Conservation (phyloP, 2,113 vertebrate genomes). For the Microcebus griseorufus region DNA sequence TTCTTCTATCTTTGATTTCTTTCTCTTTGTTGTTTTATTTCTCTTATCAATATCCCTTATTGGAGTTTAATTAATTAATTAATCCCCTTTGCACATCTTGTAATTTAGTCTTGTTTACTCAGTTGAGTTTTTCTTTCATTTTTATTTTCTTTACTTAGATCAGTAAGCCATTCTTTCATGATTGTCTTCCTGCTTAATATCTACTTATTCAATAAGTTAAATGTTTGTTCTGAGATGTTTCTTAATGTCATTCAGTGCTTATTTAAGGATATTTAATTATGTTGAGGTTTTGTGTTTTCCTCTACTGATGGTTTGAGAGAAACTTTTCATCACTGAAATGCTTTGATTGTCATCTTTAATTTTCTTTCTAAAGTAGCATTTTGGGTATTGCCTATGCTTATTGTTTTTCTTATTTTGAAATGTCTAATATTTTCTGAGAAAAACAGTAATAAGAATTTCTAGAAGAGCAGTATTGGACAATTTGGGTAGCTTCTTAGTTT, state of each 20-base stretch:
- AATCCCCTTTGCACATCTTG: neutral
- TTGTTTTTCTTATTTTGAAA: neutral
- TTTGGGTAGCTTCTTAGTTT: neutral
- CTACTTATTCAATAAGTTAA: neutral
- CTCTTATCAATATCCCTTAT: neutral
- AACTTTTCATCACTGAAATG: neutral
- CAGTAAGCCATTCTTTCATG: neutral
- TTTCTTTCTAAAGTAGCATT: neutral
- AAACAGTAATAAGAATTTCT: neutral
- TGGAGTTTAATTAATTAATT: neutral
- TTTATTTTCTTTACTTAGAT: slow-evolving; percentile 8
- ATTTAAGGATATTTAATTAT: neutral
- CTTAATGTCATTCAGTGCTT: neutral
- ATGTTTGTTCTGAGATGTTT: neutral
- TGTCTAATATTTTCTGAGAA: neutral
- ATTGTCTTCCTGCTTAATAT: neutral
- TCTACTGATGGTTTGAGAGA: neutral
- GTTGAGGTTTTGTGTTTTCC: neutral
- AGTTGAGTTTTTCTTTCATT: neutral
- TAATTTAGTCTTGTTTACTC: neutral
- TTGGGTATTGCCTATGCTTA: neutral
- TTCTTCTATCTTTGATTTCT: neutral
- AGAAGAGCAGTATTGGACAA: neutral
- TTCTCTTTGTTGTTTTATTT: neutral
- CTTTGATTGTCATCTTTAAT: neutral